Evolutionary conservation across 2,113 vertebrate species (phyloP), one percentile per base, ranked within the genome.

Genomic region (Plecotus auritus): DNA sequence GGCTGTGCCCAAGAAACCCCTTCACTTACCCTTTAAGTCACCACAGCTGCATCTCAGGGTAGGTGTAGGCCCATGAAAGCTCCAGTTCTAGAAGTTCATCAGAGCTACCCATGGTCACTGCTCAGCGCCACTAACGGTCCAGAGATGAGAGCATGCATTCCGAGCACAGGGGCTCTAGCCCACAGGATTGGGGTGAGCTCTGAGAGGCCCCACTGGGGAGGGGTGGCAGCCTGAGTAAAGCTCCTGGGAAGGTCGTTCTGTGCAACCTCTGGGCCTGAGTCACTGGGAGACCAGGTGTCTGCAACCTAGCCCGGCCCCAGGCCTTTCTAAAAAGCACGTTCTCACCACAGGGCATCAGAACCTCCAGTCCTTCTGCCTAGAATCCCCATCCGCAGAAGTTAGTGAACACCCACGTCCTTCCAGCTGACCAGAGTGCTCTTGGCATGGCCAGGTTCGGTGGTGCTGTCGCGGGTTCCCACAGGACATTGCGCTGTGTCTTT

Each of bases 391-490:
- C 26, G 13, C 54, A 1, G 1, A 17, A 37, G 49, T 32, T 11
- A 2, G 32, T 20, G 13, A 45, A 11, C 11, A 30, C 37, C 13
- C 69, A 4, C 11, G 2, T 28, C 30, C 59, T 47, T n/a, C 30
- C 40, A 28, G 32, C 35, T 11, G 47, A 42, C 9, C 26, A 56
- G 40, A 30, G 35, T 0, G 28, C n/a, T 80, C 28, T 45, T 32
- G 61, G 20, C 22, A 59, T 37, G 54, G 4, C 49, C 14, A 1
- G 4, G 13, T 14, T 9, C 4, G 23, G 30, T 0, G 22, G n/a
- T 35, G 16, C 85, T 2, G 0, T 45, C n/a, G 3, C 0, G 6
- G 26, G 13, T 14, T 51, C 56, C 23, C 12, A 12, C 2, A 3
- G 28, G 45, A 51, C 37, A 11, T 32, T 23, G 45, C 0, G 3